Conservation (phyloP, 2,113 vertebrate genomes). For the Oryctolagus cuniculus region DNA sequence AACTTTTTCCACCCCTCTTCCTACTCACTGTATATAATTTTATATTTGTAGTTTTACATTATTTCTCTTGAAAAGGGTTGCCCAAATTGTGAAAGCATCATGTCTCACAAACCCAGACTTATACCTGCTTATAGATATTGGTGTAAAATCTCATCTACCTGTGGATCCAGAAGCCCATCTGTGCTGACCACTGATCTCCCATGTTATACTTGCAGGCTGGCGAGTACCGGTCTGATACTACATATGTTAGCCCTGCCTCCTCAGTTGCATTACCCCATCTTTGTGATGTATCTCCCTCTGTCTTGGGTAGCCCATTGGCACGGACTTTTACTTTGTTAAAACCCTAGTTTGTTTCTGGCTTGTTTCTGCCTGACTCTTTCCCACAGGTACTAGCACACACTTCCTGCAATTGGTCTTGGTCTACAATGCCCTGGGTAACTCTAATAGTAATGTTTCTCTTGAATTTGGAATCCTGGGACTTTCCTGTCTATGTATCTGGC, state of each 20-base stretch:
- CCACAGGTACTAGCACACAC: not conserved
- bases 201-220: not conserved
- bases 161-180: not conserved
- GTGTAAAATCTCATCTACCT: not conserved
- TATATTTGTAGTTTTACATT: not conserved
- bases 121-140: not conserved
- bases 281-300: not conserved
- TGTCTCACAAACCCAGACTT: not conserved
- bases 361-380: not conserved
- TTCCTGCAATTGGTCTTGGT: not conserved
- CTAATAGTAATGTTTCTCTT: not conserved
- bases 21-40: not conserved
- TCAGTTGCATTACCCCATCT: not conserved
- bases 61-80: not conserved
- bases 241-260: not conserved
- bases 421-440: not conserved
- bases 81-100: not conserved
- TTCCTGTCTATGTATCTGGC: not conserved
- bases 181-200: not conserved
- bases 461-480: not conserved
- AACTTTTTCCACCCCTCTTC: not conserved
- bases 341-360: not conserved
- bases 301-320: no score
- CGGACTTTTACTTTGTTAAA: slow-evolving; percentile 20
- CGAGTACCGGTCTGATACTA: not conserved